Evolutionary conservation across 2,888 invertebrate species (phyloP), one percentile per base, ranked within the genome.

Genomic region (Agrotis puta): DNA sequence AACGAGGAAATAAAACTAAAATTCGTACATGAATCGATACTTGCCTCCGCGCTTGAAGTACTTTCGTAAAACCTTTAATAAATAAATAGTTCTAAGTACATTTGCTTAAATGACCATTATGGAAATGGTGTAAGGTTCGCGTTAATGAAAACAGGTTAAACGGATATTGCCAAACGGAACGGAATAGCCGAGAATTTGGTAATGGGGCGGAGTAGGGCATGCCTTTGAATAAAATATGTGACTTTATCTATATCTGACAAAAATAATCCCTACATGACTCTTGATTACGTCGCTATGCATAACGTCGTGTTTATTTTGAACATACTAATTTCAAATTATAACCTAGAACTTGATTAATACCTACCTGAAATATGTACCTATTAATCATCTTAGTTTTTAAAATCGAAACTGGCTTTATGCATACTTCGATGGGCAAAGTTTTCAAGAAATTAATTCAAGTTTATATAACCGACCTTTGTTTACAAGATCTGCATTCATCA

Each of bases 161-260:
- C 85, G 85, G 85, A 87, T 87, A 81, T 87, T 88, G 79, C 86
- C 67, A 81, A 83, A 86, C 70, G 51, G 16, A 74, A 71, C 48
- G 62, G 56, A 69, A 69, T 61, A 58, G 53, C 67, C 39, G 53
- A 83, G 77, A 83, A 78, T 84, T 86, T 69, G 83, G 77, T 83
- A 76, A 77, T 76, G 4, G 67, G 64, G 67, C 67, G 64, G 64
- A 77, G 57, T 68, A 56, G 64, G 73, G 57, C 69, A 39, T 33
- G 51, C 50, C 59, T 70, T 69, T 70, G 14, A 68, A 74, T 80
- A 72, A 71, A 66, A 68, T 59, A 82, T 76, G 33, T 64, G 54
- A 58, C 48, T 67, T 69, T 58, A 67, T 68, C 39, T 58, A 54
- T 74, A 68, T 61, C 50, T 69, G 39, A 62, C 43, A 69, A 72